A percentile compares a stretch with the other conserved stretches of the same genome.
These are phyloP conservation scores for Argyrosomus japonicus DNA, from an alignment of 2,113 vertebrate genomes.

Conservation along the genomic window DNA sequence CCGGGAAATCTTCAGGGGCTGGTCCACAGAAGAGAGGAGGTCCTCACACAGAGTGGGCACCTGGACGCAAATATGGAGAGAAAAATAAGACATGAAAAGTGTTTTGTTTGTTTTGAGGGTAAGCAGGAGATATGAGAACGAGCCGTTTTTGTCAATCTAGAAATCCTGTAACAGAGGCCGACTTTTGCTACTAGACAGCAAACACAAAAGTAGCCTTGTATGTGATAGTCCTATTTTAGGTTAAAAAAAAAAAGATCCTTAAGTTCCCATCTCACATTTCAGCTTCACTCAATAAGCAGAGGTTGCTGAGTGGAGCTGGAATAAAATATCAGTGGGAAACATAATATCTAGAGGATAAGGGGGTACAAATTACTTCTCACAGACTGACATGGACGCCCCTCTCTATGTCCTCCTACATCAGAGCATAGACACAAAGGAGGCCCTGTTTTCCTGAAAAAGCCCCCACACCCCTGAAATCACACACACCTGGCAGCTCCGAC, in stretches of 20 bases:
- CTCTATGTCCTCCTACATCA: conserved; percentile 34
- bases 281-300: conserved; percentile 25
- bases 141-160: conserved; percentile 25
- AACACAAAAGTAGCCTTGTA: conserved; percentile 18
- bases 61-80: conserved; percentile 77
- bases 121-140: background rate
- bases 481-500: conserved; percentile 63
- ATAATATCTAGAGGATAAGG: conserved; percentile 68
- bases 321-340: conserved; percentile 63
- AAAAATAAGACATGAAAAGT: conserved; percentile 5
- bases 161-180: conserved; percentile 27
- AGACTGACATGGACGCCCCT: conserved; percentile 67
- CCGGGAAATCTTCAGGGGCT: conserved; percentile 97
- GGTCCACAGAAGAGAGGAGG: conserved; percentile 98
- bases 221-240: conserved; percentile 33
- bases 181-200: background rate
- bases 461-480: conserved; percentile 16
- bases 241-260: conserved; percentile 7
- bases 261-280: conserved; percentile 52
- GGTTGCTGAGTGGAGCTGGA: conserved; percentile 25
- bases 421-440: conserved; percentile 69
- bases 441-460: conserved; percentile 61
- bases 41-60: conserved; percentile 98
- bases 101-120: background rate
- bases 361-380: conserved; percentile 80